These are phyloP conservation scores for Natrix natrix DNA, from an alignment of 2,797 vertebrate species.

Conservation along the genomic window DNA sequence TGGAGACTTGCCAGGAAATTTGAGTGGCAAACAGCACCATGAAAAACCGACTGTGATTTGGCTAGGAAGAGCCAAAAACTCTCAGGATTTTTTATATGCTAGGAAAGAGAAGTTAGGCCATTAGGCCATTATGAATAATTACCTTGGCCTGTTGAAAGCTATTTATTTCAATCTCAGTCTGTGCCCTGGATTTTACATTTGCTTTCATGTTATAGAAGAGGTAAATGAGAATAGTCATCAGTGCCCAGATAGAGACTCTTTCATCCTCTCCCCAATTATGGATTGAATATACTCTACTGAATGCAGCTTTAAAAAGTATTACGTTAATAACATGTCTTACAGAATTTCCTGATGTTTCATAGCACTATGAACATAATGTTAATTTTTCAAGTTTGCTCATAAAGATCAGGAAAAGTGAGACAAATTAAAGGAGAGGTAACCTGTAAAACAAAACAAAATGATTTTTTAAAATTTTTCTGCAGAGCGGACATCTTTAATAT, in stretches of 20 bases:
- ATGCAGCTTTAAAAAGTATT: not conserved
- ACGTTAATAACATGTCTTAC: not conserved
- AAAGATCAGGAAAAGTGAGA: not conserved
- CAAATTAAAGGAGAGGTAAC: not conserved
- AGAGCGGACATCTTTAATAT: not conserved
- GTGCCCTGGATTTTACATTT: not conserved
- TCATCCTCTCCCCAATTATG: not conserved
- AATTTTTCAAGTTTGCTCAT: not conserved
- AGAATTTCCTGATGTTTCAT: not conserved
- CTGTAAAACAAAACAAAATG: too few relatives aligned
- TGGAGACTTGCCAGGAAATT: conserved; percentile 42
- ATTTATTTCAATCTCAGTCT: conserved; percentile 5
- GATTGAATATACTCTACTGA: not conserved
- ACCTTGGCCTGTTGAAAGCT: not conserved
- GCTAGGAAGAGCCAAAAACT: not conserved
- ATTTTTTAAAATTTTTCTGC: not conserved
- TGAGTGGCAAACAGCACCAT: not conserved
- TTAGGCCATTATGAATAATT: not conserved
- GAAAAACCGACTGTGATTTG: fast-evolving
- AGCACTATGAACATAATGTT: not conserved
- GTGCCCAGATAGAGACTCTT: not conserved
- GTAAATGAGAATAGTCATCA: not conserved
- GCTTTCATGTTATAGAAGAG: not conserved
- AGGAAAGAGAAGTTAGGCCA: not conserved
- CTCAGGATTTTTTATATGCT: not conserved